These are phyloP conservation scores for Micronisus gabar DNA, from an alignment of 2,113 vertebrate species.

Conservation along the genomic window DNA sequence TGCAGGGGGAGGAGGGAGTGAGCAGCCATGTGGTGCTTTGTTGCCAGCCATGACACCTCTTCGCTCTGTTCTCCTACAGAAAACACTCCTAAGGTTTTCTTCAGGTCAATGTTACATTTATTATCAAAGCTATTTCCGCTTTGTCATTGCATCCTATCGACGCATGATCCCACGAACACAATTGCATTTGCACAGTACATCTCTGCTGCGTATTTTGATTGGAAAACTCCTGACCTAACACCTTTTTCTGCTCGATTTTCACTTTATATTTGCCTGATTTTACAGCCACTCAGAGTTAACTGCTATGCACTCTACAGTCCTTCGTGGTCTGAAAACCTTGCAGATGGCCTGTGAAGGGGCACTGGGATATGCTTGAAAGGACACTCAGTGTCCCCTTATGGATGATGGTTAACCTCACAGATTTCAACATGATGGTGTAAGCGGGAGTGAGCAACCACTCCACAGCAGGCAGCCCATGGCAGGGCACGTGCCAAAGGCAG, in stretches of 20 bases:
- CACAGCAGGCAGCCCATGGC: not conserved
- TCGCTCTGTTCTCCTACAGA: not conserved
- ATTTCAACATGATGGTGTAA: not conserved
- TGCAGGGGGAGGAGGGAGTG: too few species aligned
- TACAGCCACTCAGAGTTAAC: not conserved
- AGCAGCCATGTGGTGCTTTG: too few species aligned
- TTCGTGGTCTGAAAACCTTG: not conserved
- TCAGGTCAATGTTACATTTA: not conserved
- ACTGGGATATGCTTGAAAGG: not conserved
- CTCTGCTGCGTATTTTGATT: not conserved
- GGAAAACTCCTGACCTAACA: not conserved
- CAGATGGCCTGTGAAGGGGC: rapidly evolving
- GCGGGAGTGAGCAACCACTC: not conserved
- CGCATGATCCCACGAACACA: not conserved
- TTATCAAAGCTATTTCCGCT: not conserved
- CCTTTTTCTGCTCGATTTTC: not conserved
- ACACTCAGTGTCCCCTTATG: not conserved
- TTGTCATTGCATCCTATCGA: not conserved
- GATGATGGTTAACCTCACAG: not conserved
- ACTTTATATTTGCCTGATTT: not conserved
- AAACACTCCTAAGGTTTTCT: not conserved
- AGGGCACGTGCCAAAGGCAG: rapidly evolving
- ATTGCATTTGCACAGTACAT: not conserved
- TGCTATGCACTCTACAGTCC: not conserved
- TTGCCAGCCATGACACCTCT: not conserved